Percentiles rank a stretch among this genome's conserved stretches.
These are phyloP conservation scores for Oryzias curvinotus DNA, from an alignment of 2,113 vertebrate species.

Conservation along the genomic window DNA sequence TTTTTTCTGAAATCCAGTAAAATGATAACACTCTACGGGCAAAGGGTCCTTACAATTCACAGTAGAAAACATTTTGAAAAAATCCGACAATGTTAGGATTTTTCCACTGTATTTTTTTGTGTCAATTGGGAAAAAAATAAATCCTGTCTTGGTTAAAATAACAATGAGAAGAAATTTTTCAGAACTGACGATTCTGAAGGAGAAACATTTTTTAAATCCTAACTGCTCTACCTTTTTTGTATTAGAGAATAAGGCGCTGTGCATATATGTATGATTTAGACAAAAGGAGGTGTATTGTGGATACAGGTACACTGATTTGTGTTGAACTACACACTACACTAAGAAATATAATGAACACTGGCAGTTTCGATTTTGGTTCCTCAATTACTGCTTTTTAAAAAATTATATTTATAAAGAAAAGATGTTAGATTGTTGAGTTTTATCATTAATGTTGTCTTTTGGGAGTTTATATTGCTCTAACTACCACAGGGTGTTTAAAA, in stretches of 20 bases:
- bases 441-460: background rate
- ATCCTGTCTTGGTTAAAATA: background rate
- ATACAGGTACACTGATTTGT: slow-evolving; percentile 31
- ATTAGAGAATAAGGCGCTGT: background rate
- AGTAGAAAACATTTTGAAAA: background rate
- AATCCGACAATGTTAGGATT: background rate
- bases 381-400: slow-evolving; percentile 38
- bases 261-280: background rate
- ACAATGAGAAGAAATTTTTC: background rate
- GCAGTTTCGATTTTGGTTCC: slow-evolving; percentile 34
- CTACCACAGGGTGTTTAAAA: slow-evolving; percentile 9
- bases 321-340: slow-evolving; percentile 41
- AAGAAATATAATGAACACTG: slow-evolving; percentile 44
- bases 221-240: no score
- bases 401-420: no score
- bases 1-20: slow-evolving; percentile 1
- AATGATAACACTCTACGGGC: slow-evolving; percentile 1
- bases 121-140: background rate
- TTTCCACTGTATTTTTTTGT: background rate
- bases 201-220: background rate
- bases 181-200: no score
- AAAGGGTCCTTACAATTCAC: background rate
- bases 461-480: slow-evolving; percentile 24
- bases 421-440: background rate
- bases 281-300: slow-evolving; percentile 13